Evolutionary conservation across 2,113 vertebrate genomes (phyloP), one percentile per base, ranked within the genome.

Genomic region (Phyllopteryx taeniolatus): DNA sequence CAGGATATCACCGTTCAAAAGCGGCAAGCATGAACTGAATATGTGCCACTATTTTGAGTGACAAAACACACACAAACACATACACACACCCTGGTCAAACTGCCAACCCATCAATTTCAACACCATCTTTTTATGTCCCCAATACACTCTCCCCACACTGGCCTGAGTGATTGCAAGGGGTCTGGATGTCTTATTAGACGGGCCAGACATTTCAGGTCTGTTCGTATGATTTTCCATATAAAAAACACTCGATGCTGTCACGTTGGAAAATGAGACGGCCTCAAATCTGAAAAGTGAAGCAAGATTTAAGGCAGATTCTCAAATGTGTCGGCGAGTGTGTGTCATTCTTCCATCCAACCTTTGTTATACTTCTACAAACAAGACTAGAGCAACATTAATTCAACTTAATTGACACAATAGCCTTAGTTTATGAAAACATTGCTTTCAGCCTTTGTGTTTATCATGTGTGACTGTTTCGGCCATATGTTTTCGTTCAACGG

Each of bases 1-100:
- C 73, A 67, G 83, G 83, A 85, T 80, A 73, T 83, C 77, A 56
- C 77, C 19, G 20, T 70, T 77, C 39, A 54, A 42, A 44, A 47
- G 73, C 82, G 79, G 85, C 81, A 88, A 86, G 71, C 72, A 74
- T 67, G 74, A 76, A 68, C 74, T 19, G 59, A 73, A 72, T 2
- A 20, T 67, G 60, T 71, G 56, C 76, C 71, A 69, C 75, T 74
- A 60, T 47, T 74, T 68, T 44, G 39, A 71, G 67, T 73, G 73
- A 82, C 77, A 74, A 76, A 80, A 77, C 70, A 75, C 60, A 72
- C 70, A n/a, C 63, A 72, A 77, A 72, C 57, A 67, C 49, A 77
- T 46, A 43, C 0, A 65, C 53, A 42, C 53, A 63, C 31, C 44
- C 65, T 14, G 54, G 63, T 67, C 75, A 73, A 81, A 19, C 65